These are phyloP conservation scores for Exephanes ischioxanthus DNA, from an alignment of 2,888 invertebrate genomes.

Conservation along the genomic window DNA sequence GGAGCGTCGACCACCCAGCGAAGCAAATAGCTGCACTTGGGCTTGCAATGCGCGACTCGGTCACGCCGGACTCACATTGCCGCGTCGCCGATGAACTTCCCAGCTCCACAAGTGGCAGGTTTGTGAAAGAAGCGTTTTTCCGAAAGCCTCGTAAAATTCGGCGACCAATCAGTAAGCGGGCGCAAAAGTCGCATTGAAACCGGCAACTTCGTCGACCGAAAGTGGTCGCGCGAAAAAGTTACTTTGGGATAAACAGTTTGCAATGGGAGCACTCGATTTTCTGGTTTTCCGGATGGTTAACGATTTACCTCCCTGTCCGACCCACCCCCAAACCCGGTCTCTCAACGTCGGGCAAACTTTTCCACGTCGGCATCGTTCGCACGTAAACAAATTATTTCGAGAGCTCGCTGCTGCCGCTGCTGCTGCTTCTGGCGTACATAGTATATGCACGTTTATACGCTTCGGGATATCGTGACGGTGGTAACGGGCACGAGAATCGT, in stretches of 20 bases:
- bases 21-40: conserved; percentile 31
- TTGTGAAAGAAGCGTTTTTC: conserved; percentile 24
- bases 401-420: conserved; percentile 23
- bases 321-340: not conserved
- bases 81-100: conserved; percentile 22
- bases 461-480: conserved; percentile 54
- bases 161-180: conserved; percentile 31
- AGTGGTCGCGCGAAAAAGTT: conserved; percentile 17
- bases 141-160: conserved; percentile 30
- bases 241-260: conserved; percentile 29
- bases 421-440: conserved; percentile 23
- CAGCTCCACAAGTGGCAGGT: conserved; percentile 47
- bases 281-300: conserved; percentile 18
- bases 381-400: conserved; percentile 57
- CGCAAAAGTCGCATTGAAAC: conserved; percentile 4
- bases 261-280: conserved; percentile 22
- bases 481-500: conserved; percentile 64
- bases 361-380: conserved; percentile 29
- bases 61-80: not conserved
- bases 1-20: conserved; percentile 41
- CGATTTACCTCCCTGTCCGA: not conserved
- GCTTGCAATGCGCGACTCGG: conserved; percentile 7
- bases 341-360: conserved; percentile 34
- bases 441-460: conserved; percentile 15
- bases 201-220: not conserved